Evolutionary conservation across 2,113 vertebrate species (phyloP), one percentile per base, ranked within the genome.

Genomic region (Stigmatopora argus): DNA sequence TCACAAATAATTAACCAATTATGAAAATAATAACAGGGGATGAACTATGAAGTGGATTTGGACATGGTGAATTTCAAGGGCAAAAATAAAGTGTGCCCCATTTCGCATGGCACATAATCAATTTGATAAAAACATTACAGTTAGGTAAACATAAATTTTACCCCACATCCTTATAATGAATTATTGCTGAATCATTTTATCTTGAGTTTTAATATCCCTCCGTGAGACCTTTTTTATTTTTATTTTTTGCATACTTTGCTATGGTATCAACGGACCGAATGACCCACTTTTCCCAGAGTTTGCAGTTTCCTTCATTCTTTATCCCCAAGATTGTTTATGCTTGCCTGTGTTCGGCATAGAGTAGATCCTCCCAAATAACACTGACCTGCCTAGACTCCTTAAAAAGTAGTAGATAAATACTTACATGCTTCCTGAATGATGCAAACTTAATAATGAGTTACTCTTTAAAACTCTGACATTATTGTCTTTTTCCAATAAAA

Each of bases 271-370:
- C 79, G 74, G 64, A 62, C 26, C 35, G 1, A 62, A 63, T 87
- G 84, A 85, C 85, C 84, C 81, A 89, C 70, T 87, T 89, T 82
- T 52, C 41, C 65, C 31, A 61, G 19, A 79, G 65, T 79, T 84
- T 81, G 78, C 45, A 52, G 47, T 80, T 78, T 78, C 7, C 9
- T 35, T 31, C 66, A 78, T 55, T 65, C 73, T 70, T 60, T 66
- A 79, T 78, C 62, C 59, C 62, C 55, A 67, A 60, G 73, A 70
- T 81, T 84, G 87, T 86, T 87, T 77, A 69, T 75, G 66, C 65
- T 70, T 31, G 26, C 46, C 7, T 62, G 21, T 63, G 52, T 75
- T 65, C 18, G 51, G 55, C 47, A 55, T 66, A 62, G 80, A 77
- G 51, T 66, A 62, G 79, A 77, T 70, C 73, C 64, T 15, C n/a